phyloP scores from a whole-genome alignment of 53 echinoderm and acorn worm genomes.

The Echinometra lucunter region DNA sequence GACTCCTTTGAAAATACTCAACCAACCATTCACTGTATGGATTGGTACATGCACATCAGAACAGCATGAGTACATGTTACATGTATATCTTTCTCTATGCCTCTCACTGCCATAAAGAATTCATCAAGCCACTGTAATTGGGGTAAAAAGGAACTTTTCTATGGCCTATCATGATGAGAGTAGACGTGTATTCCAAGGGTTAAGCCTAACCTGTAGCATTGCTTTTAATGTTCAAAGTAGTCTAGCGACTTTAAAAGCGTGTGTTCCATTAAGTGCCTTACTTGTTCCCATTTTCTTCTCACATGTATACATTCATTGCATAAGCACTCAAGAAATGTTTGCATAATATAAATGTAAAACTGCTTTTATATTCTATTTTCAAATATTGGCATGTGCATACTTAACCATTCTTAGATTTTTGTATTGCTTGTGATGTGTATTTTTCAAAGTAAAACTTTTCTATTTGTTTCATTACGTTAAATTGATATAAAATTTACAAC shows the following conservation, averaged over 20 bases:
- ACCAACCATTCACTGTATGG: conserved; percentile 52
- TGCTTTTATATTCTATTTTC: neutral
- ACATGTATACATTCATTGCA: neutral
- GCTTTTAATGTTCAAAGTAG: neutral
- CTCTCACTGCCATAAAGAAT: neutral
- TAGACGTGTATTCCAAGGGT: neutral
- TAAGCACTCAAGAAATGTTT: neutral
- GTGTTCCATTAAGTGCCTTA: neutral
- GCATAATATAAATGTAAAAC: neutral
- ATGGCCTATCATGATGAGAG: neutral
- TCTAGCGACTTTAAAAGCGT: neutral
- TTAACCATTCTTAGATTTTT: neutral
- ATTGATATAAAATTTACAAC: too few relatives aligned
- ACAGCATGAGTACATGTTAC: conserved; percentile 11
- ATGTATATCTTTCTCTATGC: neutral
- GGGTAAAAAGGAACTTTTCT: neutral
- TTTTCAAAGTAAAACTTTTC: neutral
- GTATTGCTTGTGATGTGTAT: neutral
- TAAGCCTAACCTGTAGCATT: neutral
- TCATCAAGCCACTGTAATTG: neutral
- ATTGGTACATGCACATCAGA: neutral
- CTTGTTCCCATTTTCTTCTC: neutral
- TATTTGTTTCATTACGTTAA: too few relatives aligned
- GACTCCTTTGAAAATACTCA: conserved; percentile 37
- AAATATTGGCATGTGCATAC: neutral